phyloP scores from a whole-genome alignment of 2,797 vertebrate species.

The Fundulus diaphanus region DNA sequence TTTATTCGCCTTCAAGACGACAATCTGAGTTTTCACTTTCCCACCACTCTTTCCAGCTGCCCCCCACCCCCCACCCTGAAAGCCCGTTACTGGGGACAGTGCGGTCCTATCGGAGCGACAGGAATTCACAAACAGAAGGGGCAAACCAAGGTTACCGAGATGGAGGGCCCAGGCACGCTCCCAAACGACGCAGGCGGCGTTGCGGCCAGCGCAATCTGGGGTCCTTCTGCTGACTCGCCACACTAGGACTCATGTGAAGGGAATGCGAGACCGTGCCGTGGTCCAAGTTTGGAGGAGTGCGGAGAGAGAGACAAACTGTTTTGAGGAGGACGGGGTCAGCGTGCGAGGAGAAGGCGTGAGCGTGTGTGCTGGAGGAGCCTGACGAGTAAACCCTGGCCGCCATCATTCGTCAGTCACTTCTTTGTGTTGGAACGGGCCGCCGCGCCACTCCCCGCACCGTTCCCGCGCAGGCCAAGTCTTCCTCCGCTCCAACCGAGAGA shows the following conservation, averaged over 20 bases:
- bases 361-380: conserved; percentile 61
- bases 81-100: conserved; percentile 72
- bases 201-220: conserved; percentile 73
- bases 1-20: conserved; percentile 67
- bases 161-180: conserved; percentile 68
- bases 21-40: conserved; percentile 62
- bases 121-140: conserved; percentile 79
- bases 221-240: conserved; percentile 74
- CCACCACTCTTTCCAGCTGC: conserved; percentile 69
- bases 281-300: conserved; percentile 70
- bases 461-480: conserved; percentile 65
- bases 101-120: conserved; percentile 71
- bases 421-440: conserved; percentile 69
- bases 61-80: conserved; percentile 57
- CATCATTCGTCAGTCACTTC: conserved; percentile 74
- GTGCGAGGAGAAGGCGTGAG: conserved; percentile 40
- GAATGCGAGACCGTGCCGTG: conserved; percentile 61
- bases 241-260: conserved; percentile 74
- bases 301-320: conserved; percentile 60
- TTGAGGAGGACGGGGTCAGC: conserved; percentile 58
- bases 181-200: conserved; percentile 67
- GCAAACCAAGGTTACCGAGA: conserved; percentile 78
- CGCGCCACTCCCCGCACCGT: conserved; percentile 65
- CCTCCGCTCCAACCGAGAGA: conserved; percentile 66
- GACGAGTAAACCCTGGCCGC: conserved; percentile 76